These are phyloP conservation scores for Motacilla tschutschensis DNA, from an alignment of 2,113 vertebrate genomes.

Conservation along the genomic window DNA sequence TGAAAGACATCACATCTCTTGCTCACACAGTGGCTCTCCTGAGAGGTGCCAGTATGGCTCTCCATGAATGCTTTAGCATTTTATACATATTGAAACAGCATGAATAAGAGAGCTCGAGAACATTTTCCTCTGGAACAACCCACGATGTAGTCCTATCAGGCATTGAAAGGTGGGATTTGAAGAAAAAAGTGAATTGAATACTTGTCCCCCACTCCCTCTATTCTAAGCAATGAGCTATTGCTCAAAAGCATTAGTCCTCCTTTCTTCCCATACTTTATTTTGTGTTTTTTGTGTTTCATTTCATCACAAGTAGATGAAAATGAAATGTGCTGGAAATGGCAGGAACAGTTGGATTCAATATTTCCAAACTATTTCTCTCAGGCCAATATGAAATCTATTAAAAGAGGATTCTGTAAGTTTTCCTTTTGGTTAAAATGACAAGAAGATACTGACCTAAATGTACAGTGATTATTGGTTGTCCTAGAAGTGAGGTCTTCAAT, in stretches of 20 bases:
- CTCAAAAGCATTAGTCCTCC: neutral
- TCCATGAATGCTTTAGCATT: neutral
- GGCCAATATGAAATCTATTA: neutral
- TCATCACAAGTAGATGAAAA: neutral
- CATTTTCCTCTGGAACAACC: neutral
- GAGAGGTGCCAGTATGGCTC: neutral
- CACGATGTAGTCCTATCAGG: neutral
- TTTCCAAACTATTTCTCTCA: slow-evolving; percentile 1
- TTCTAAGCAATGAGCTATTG: neutral
- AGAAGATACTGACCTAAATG: neutral
- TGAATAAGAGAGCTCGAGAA: neutral
- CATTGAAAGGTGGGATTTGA: neutral
- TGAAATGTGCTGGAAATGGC: neutral
- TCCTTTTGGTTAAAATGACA: neutral
- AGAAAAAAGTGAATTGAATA: neutral
- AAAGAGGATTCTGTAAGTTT: neutral
- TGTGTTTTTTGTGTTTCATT: neutral
- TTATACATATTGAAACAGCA: neutral
- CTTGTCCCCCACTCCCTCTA: neutral
- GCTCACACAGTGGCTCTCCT: neutral
- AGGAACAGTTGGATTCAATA: neutral
- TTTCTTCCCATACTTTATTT: neutral
- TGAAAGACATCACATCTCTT: accelerated
- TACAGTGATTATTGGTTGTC: neutral
- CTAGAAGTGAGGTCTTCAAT: neutral